phyloP scores from a whole-genome alignment of 2,888 invertebrate genomes.

The Gisinianus flammeolus region DNA sequence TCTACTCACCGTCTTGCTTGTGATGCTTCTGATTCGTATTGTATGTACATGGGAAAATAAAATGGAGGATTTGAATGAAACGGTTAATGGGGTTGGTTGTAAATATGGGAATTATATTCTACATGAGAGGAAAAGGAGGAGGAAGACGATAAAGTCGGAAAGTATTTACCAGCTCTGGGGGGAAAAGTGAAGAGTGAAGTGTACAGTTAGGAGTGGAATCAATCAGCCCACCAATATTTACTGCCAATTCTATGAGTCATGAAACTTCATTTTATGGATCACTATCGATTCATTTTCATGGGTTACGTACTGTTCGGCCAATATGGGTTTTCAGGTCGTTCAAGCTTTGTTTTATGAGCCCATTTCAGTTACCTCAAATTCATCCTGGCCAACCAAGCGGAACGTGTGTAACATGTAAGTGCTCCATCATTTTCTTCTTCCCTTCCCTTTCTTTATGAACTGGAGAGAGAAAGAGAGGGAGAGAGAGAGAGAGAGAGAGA shows the following conservation, averaged over 20 bases:
- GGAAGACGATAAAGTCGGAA: too few species aligned
- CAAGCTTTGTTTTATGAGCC: not conserved
- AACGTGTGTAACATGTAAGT: too few species aligned
- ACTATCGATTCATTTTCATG: conserved; percentile 10
- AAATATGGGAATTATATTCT: too few species aligned
- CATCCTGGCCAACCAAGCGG: too few species aligned
- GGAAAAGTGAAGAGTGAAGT: not conserved
- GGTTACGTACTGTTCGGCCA: not conserved
- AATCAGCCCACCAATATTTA: not conserved
- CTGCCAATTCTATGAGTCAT: not conserved
- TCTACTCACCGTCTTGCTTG: too few species aligned
- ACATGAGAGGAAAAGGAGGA: not conserved
- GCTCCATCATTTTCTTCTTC: not conserved
- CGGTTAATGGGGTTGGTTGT: too few species aligned
- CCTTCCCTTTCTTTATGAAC: not conserved
- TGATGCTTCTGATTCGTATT: too few species aligned
- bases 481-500: not conserved
- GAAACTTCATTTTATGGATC: conserved; percentile 13
- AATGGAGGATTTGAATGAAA: too few species aligned
- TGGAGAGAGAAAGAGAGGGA: not conserved
- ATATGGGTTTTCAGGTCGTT: not conserved
- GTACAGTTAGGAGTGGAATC: not conserved
- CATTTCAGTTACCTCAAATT: not conserved
- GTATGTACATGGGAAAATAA: too few species aligned
- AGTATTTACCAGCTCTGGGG: too few species aligned